Conservation (phyloP, 2,888 invertebrate genomes). For the Rhagonycha lutea region DNA sequence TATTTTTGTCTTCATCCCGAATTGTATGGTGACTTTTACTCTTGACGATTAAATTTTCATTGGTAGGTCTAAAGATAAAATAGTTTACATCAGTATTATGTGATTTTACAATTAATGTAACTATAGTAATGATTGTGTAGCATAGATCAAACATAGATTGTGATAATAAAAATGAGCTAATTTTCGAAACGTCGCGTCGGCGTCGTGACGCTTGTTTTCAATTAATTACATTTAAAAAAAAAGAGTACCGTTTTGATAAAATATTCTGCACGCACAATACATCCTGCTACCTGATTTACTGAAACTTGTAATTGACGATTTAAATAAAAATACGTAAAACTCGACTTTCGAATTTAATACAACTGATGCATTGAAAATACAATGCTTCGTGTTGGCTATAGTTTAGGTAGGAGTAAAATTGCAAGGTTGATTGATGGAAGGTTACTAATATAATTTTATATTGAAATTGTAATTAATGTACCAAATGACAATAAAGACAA, state of each 20-base stretch:
- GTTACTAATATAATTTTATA: background rate
- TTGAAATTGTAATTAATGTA: background rate
- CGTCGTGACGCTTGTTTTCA: background rate
- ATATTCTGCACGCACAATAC: background rate
- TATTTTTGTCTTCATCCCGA: conserved; percentile 33
- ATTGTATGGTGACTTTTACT: conserved; percentile 46
- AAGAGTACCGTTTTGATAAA: background rate
- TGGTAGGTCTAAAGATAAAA: conserved; percentile 38
- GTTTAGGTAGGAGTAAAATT: background rate
- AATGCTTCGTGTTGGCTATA: background rate
- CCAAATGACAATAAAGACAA: background rate
- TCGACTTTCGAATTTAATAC: background rate
- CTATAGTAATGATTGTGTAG: background rate
- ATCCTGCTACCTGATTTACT: background rate
- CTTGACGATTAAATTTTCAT: conserved; percentile 46
- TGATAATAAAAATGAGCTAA: background rate
- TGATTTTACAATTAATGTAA: background rate
- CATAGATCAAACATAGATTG: background rate
- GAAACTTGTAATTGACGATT: background rate
- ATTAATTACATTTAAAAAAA: background rate
- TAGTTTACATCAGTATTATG: background rate
- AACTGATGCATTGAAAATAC: background rate
- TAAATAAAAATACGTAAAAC: no score
- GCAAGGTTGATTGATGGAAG: background rate
- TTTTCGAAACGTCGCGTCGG: no score